Percentiles rank a stretch among this genome's conserved stretches.
These are phyloP conservation scores for Metalampra italica DNA, from an alignment of 2,888 invertebrate genomes.

Conservation along the genomic window DNA sequence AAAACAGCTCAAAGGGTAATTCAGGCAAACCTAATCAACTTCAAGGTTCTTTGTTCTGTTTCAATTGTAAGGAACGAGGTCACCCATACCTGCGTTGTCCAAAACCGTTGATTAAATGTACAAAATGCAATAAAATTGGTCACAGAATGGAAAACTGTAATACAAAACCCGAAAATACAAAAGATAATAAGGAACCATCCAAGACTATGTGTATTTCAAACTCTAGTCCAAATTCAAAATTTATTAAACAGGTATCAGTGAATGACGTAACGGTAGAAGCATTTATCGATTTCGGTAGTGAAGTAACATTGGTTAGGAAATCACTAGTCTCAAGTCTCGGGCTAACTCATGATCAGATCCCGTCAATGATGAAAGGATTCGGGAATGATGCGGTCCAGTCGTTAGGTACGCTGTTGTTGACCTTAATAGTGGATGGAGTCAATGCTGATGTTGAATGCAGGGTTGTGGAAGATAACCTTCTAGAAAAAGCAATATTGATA, in stretches of 20 bases:
- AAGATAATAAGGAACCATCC: too few relatives aligned
- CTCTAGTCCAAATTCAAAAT: slow-evolving; percentile 4
- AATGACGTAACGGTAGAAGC: slow-evolving; percentile 3
- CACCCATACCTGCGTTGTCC: slow-evolving; percentile 15
- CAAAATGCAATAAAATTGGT: slow-evolving; percentile 10
- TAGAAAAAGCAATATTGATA: slow-evolving; percentile 16
- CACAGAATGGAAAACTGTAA: slow-evolving; percentile 10
- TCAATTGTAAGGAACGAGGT: slow-evolving; percentile 18
- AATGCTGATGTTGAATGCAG: slow-evolving; percentile 10
- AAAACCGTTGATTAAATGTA: slow-evolving; percentile 16
- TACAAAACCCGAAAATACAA: not conserved
- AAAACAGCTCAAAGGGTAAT: too few relatives aligned
- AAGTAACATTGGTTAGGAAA: slow-evolving; percentile 7
- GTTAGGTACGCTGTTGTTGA: slow-evolving; percentile 4
- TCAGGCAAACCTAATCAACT: too few relatives aligned
- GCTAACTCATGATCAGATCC: slow-evolving; percentile 2
- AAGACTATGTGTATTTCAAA: slow-evolving; percentile 8
- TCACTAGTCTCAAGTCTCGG: slow-evolving; percentile 3
- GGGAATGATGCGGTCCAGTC: slow-evolving; percentile 15
- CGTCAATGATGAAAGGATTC: slow-evolving; percentile 14
- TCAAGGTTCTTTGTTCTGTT: too few relatives aligned
- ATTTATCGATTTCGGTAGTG: slow-evolving; percentile 12
- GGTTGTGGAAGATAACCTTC: slow-evolving; percentile 13
- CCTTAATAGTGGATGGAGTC: slow-evolving; percentile 13
- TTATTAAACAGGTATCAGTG: slow-evolving; percentile 6